A percentile compares a stretch with the other conserved stretches of the same genome.
Conservation (phyloP, 2,888 invertebrate genomes). For the Eudemis profundana region DNA sequence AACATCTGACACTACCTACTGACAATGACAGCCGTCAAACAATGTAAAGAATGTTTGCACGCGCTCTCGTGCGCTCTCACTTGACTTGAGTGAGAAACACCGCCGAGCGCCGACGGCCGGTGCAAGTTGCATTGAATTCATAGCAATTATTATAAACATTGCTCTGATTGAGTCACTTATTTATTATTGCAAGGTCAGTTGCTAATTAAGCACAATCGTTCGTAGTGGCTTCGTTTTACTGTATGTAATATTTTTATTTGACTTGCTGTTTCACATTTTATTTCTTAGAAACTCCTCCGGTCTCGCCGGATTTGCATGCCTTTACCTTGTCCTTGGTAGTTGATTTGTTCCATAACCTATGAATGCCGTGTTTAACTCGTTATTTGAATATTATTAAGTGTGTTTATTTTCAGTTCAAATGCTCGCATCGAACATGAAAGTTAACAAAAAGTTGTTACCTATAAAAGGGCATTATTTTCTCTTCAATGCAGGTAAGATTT, state of each 20-base stretch:
- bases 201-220: background rate
- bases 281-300: slow-evolving; percentile 1
- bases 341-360: background rate
- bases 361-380: background rate
- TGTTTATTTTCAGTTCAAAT: slow-evolving; percentile 47
- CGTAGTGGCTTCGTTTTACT: too few species aligned
- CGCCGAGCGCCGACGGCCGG: slow-evolving; percentile 4
- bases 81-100: slow-evolving; percentile 2
- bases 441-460: slow-evolving; percentile 91
- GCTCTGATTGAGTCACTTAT: background rate
- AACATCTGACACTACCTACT: background rate
- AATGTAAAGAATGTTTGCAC: background rate
- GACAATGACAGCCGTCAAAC: slow-evolving; percentile 21
- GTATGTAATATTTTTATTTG: background rate
- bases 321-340: slow-evolving; percentile 26
- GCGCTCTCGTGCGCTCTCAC: slow-evolving; percentile 23
- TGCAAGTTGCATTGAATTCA: slow-evolving; percentile 8
- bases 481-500: slow-evolving; percentile 91
- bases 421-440: slow-evolving; percentile 68
- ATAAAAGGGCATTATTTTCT: slow-evolving; percentile 96
- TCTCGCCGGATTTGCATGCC: slow-evolving; percentile 11
- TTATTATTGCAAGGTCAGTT: slow-evolving; percentile 10
- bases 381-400: slow-evolving; percentile 9
- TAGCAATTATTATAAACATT: background rate
- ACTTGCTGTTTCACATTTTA: background rate